Evolutionary conservation across 2,113 vertebrate species (phyloP), one percentile per base, ranked within the genome.

Genomic region (Tauraco erythrolophus): DNA sequence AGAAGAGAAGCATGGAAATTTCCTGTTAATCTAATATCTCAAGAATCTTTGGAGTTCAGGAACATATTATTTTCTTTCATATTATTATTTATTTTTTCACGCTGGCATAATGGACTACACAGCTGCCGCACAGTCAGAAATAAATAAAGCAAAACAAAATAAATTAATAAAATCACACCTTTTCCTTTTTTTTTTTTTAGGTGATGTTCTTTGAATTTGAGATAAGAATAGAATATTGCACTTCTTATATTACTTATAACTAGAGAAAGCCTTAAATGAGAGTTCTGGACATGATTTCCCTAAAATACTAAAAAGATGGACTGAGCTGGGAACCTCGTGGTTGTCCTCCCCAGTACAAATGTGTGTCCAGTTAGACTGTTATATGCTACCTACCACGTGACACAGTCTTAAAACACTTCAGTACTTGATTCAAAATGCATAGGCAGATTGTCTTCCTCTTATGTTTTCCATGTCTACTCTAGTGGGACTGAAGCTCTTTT

Each of bases 41-140:
- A 84, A 62, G 18, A 79, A 89, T 69, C 7, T 66, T 80, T 62
- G 30, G 43, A 72, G 37, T 71, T 80, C 43, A 31, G 14, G 35
- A 85, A 46, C 8, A 11, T 60, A 70, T 8, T 76, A 0, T 88
- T 94, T 96, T 70, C 12, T 92, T 92, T 86, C 33, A 27, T n/a
- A 45, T n/a, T 45, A n/a, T 57, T 88, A 54, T 69, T 94, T 70
- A 74, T 31, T 56, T 85, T 92, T 91, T 33, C 19, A 68, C 7
- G 21, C 37, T 81, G 9, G 4, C 25, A 35, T 62, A 58, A 54
- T 11, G 1, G 4, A 46, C 50, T 82, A 60, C 41, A 87, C 12
- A 71, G 15, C 25, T 91, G 28, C 53, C 35, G 61, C 16, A 74
- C 6, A 72, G 58, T 33, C 58, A 83, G 23, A 89, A 82, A 87